Conservation (phyloP, 2,888 invertebrate genomes). For the Eupithecia exiguata region DNA sequence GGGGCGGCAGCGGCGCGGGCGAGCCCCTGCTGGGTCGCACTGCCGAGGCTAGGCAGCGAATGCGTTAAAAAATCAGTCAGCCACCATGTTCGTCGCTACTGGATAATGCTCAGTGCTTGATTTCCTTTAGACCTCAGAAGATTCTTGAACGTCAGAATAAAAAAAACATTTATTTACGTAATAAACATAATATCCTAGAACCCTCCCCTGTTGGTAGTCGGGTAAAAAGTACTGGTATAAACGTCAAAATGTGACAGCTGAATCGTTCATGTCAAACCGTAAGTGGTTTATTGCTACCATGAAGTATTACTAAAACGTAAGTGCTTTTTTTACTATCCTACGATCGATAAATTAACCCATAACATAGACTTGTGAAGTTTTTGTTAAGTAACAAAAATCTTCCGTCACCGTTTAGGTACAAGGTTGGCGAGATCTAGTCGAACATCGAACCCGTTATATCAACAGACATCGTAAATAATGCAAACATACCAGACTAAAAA, state of each 20-base stretch:
- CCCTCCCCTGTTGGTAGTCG: too few relatives aligned
- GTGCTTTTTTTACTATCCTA: not conserved
- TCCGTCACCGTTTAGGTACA: not conserved
- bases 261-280: not conserved
- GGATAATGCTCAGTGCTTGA: too few relatives aligned
- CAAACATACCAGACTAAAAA: not conserved
- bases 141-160: too few relatives aligned
- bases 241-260: not conserved
- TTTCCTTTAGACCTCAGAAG: too few relatives aligned
- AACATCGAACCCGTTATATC: slow-evolving; percentile 9
- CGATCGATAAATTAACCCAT: not conserved
- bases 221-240: too few relatives aligned
- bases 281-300: not conserved
- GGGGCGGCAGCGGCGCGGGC: too few relatives aligned
- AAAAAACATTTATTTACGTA: too few relatives aligned
- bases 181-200: too few relatives aligned
- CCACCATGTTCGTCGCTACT: too few relatives aligned
- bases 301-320: not conserved
- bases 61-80: too few relatives aligned
- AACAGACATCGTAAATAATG: not conserved
- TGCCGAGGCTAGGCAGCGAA: too few relatives aligned
- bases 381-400: not conserved
- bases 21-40: too few relatives aligned
- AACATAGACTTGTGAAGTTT: not conserved
- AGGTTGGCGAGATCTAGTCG: not conserved